Percentiles rank a stretch among this genome's conserved stretches.
Evolutionary conservation across 2,113 vertebrate genomes (phyloP).

Genomic region (Coregonus clupeaformis): DNA sequence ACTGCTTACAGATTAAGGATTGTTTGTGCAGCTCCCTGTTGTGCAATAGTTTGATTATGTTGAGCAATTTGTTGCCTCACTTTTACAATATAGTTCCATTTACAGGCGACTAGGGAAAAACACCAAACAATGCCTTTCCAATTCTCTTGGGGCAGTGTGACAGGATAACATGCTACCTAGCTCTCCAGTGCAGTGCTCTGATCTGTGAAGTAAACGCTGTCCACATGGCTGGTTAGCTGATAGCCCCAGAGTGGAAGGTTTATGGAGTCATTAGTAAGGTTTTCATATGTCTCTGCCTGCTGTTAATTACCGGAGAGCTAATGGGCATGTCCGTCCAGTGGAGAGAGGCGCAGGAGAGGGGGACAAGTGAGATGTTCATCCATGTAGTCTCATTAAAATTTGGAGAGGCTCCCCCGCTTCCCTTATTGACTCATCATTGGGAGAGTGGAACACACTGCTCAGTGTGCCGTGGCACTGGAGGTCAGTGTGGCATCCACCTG

Average conservation of each 20-base stretch:
- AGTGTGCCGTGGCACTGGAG: slow-evolving; percentile 6
- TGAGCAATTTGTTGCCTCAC: neutral
- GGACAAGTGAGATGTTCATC: slow-evolving; percentile 7
- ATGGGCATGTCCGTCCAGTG: slow-evolving; percentile 23
- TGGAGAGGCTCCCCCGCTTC: slow-evolving; percentile 1
- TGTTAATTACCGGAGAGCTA: slow-evolving; percentile 56
- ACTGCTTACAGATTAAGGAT: neutral
- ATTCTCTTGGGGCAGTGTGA: slow-evolving; percentile 34
- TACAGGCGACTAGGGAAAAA: slow-evolving; percentile 15
- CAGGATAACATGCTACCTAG: slow-evolving; percentile 23
- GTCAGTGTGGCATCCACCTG: slow-evolving; percentile 15
- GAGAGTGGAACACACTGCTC: neutral
- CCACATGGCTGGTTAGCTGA: slow-evolving; percentile 50
- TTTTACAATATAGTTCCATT: slow-evolving; percentile 17
- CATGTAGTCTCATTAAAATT: slow-evolving; percentile 36
- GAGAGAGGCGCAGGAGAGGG: slow-evolving; percentile 25
- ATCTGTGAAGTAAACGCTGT: slow-evolving; percentile 39
- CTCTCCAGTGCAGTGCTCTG: slow-evolving; percentile 12
- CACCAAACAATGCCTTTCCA: slow-evolving; percentile 26
- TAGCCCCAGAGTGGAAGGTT: slow-evolving; percentile 50
- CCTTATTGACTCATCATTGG: neutral
- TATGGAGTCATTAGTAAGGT: slow-evolving; percentile 58
- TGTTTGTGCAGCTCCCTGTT: neutral
- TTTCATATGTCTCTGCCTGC: slow-evolving; percentile 58
- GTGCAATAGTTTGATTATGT: slow-evolving; percentile 8